A percentile compares a stretch with the other conserved stretches of the same genome.
Evolutionary conservation across 2,888 invertebrate genomes (phyloP).

Genomic region (Tetragnatha montana): DNA sequence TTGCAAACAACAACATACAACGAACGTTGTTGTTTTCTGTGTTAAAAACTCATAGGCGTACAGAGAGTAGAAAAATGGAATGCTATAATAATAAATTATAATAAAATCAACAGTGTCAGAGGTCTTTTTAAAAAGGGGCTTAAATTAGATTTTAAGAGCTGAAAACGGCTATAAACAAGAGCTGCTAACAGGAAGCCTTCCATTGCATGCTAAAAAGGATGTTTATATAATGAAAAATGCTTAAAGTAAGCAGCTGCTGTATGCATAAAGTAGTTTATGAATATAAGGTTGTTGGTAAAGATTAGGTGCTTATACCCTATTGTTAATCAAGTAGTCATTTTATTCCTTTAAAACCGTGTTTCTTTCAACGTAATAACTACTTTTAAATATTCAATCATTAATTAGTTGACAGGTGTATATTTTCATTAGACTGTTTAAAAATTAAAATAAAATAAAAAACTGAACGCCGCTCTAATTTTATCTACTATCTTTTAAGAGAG

Average conservation of each 20-base stretch:
- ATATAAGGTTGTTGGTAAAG: not conserved
- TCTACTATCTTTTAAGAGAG: no score
- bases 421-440: not conserved
- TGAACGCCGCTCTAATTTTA: no score
- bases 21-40: no score
- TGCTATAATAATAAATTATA: not conserved
- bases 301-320: not conserved
- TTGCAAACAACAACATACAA: no score
- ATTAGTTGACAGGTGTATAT: not conserved
- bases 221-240: slow-evolving; percentile 14
- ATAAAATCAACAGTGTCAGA: not conserved
- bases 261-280: slow-evolving; percentile 6
- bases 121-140: not conserved
- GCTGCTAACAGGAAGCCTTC: not conserved
- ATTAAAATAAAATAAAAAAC: no score
- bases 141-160: not conserved
- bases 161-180: not conserved
- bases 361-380: not conserved
- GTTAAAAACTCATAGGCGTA: no score
- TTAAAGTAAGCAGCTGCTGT: slow-evolving; percentile 1
- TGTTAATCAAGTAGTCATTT: not conserved
- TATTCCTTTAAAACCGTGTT: not conserved
- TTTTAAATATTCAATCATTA: not conserved
- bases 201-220: not conserved
- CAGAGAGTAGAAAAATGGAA: not conserved